Percentiles rank a stretch among this genome's conserved stretches.
Conservation (phyloP, 1,140 invertebrate genomes). For the Cataglyphis hispanica region DNA sequence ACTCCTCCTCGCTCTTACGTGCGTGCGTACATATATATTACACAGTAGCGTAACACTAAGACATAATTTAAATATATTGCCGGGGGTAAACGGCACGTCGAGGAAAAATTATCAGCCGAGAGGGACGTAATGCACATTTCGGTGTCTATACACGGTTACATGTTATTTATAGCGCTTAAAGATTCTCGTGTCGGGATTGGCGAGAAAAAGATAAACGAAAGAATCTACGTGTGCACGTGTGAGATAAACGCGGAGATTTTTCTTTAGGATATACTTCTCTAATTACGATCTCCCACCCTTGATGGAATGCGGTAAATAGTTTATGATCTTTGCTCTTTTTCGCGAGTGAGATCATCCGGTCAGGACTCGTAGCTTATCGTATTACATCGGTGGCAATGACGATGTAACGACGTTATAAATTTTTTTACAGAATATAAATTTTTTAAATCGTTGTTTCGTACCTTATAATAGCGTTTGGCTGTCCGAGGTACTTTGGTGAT, state of each 20-base stretch:
- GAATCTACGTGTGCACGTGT: not conserved
- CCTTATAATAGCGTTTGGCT: constrained; percentile 1
- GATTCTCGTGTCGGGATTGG: not conserved
- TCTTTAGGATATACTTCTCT: not conserved
- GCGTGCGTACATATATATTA: constrained; percentile 54
- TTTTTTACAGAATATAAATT: constrained; percentile 6
- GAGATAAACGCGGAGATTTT: constrained; percentile 5
- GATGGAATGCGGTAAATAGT: not conserved
- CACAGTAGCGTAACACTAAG: constrained; percentile 70
- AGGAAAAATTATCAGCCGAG: constrained; percentile 24
- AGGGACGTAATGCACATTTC: constrained; percentile 27
- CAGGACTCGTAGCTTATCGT: not conserved
- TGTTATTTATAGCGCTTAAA: constrained; percentile 43
- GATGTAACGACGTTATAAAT: constrained; percentile 25
- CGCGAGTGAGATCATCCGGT: not conserved
- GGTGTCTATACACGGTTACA: constrained; percentile 42
- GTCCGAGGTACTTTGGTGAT: constrained; percentile 17
- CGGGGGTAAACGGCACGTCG: constrained; percentile 11
- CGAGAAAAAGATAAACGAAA: not conserved
- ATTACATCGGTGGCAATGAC: not conserved
- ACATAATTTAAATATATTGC: constrained; percentile 50
- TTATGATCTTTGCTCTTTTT: constrained; percentile 12
- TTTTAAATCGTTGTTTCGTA: constrained; percentile 8
- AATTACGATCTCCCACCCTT: constrained; percentile 29
- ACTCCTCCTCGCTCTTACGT: constrained; percentile 21